phyloP scores from a whole-genome alignment of 1,140 invertebrate genomes.

The Sycobia sp. region DNA sequence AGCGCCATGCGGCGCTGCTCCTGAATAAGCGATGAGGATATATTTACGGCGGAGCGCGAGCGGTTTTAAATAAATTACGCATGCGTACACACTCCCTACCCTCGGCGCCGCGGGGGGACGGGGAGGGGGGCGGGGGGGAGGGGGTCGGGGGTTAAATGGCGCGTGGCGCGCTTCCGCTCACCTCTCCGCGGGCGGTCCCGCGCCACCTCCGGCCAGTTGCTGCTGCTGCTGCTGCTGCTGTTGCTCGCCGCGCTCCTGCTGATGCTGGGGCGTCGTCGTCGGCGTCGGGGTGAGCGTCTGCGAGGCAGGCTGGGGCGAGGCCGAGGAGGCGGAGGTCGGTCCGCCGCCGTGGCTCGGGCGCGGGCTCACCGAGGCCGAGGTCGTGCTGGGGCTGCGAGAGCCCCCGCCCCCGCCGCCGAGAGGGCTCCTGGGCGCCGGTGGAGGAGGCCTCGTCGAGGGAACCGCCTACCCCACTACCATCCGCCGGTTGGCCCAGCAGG shows the following conservation, averaged over 20 bases:
- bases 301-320: conserved; percentile 11
- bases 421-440: conserved; percentile 38
- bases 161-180: conserved; percentile 52
- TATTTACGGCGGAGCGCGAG: conserved; percentile 56
- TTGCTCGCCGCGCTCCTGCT: conserved; percentile 53
- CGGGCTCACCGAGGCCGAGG: conserved; percentile 58
- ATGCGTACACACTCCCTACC: no score
- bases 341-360: conserved; percentile 43
- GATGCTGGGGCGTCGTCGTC: conserved; percentile 43
- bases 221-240: conserved; percentile 50
- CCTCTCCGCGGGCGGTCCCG: conserved; percentile 55
- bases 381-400: conserved; percentile 58
- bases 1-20: no score
- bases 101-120: no score
- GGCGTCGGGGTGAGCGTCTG: conserved; percentile 9
- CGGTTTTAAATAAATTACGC: conserved; percentile 64
- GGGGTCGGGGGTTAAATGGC: conserved; percentile 52
- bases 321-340: background rate
- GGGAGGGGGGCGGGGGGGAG: no score
- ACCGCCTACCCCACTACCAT: no score
- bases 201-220: conserved; percentile 40
- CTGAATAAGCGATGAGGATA: conserved; percentile 61
- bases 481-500: no score
- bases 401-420: conserved; percentile 44
- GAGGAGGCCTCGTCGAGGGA: conserved; percentile 52